Percentiles rank a stretch among this genome's conserved stretches.
These are phyloP conservation scores for Camponotus floridanus DNA, from an alignment of 1,140 invertebrate species.

Conservation along the genomic window DNA sequence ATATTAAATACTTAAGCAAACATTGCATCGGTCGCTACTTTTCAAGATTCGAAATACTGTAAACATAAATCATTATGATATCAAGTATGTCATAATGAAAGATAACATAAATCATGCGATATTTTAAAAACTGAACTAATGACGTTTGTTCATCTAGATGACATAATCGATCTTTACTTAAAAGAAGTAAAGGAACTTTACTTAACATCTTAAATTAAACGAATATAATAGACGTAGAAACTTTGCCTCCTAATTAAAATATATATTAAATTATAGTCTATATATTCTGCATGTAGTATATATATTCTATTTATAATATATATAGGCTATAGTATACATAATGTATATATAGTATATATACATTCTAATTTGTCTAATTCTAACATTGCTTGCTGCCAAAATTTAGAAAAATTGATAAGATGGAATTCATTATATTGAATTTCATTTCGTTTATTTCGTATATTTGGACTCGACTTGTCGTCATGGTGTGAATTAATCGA, in stretches of 20 bases:
- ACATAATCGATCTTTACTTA: neutral
- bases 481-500: no score
- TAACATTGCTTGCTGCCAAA: neutral
- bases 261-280: no score
- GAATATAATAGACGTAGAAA: neutral
- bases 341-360: no score
- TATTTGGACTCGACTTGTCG: neutral
- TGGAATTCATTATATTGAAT: neutral
- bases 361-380: no score
- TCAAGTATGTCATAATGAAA: neutral
- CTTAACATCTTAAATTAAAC: neutral
- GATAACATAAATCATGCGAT: neutral
- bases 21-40: constrained; percentile 23
- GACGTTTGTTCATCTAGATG: neutral
- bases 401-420: neutral
- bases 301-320: no score
- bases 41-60: neutral
- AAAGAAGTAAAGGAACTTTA: neutral
- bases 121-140: neutral
- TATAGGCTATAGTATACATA: no score
- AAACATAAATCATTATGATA: neutral
- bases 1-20: neutral
- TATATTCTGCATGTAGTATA: no score
- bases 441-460: neutral
- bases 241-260: neutral